Base-by-base conservation (phyloP, 2,888 invertebrate species). In the Cryptus viduatorius region DNA sequence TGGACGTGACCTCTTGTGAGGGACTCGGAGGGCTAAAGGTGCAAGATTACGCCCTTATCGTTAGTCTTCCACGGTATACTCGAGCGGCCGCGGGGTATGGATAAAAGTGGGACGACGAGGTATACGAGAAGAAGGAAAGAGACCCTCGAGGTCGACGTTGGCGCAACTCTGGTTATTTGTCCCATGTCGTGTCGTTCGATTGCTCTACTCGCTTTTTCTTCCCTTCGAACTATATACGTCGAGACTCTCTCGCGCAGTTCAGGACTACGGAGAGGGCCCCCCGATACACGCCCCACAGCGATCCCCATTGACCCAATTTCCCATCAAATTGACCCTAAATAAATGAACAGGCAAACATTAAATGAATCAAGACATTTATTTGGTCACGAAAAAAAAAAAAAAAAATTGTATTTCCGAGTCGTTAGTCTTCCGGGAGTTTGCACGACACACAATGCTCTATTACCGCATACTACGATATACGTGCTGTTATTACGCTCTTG, bases 11-110 rank as follows among this genome's bases (percentile, higher is more conserved):
- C 88, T 86, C 82, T 46, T 75, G 83, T 10, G 68, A 50, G 16
- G 73, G 48, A 7, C 69, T 24, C 78, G 81, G 86, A 87, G 84
- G 78, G 83, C 85, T 79, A 85, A 56, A 91, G 91, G 92, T 92
- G 92, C 90, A 90, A 91, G 91, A 92, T 92, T 90, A 90, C 91
- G 89, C 87, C 89, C 92, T 92, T 91, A 91, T 92, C 92, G 89
- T 86, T 86, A 85, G 80, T 85, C 89, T 87, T 83, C 69, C 67
- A 53, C 76, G 46, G 48, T 65, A 79, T 83, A 85, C 83, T 81
- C 59, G 71, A 79, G 64, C 64, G 53, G 53, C 37, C 31, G 65
- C 44, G 59, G 78, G 31, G 76, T 50, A 56, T 4, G 24, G 50
- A 67, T 16, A 53, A 48, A 44, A 44, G 8, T 16, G 44, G 29